A percentile compares a stretch with the other conserved stretches of the same genome.
These are phyloP conservation scores for Diglossa cyanea DNA, from an alignment of 2,797 vertebrate genomes.

Conservation along the genomic window DNA sequence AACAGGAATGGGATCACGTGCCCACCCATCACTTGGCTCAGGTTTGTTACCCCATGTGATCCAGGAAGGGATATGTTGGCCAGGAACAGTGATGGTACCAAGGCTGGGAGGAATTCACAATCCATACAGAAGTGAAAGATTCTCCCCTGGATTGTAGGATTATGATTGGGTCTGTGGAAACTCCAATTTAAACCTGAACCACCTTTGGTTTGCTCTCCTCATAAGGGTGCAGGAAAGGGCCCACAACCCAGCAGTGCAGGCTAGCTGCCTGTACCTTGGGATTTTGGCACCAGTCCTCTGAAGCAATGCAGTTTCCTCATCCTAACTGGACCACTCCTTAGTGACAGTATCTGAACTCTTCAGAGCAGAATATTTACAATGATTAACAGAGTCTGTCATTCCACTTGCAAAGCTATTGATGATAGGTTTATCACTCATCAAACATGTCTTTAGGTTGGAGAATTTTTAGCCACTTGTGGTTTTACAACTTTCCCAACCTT, in stretches of 20 bases:
- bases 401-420: not conserved
- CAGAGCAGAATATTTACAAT: constrained; percentile 13
- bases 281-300: not conserved
- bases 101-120: not conserved
- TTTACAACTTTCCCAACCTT: constrained; percentile 48
- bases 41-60: not conserved
- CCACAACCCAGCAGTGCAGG: not conserved
- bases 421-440: constrained; percentile 29
- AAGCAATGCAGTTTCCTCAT: not conserved
- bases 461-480: constrained; percentile 31
- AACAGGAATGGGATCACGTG: not conserved
- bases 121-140: not conserved
- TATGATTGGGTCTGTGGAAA: not conserved
- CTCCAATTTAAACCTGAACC: not conserved
- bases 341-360: constrained; percentile 6
- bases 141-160: not conserved
- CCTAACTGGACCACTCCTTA: constrained; percentile 24
- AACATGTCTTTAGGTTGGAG: constrained; percentile 20
- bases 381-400: constrained; percentile 49
- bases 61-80: not conserved
- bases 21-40: not conserved
- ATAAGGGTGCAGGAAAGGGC: not conserved
- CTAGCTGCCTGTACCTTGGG: not conserved
- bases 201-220: not conserved
- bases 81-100: not conserved